Evolutionary conservation across 2,113 vertebrate genomes (phyloP).

Genomic region (Deroptyus accipitrinus): DNA sequence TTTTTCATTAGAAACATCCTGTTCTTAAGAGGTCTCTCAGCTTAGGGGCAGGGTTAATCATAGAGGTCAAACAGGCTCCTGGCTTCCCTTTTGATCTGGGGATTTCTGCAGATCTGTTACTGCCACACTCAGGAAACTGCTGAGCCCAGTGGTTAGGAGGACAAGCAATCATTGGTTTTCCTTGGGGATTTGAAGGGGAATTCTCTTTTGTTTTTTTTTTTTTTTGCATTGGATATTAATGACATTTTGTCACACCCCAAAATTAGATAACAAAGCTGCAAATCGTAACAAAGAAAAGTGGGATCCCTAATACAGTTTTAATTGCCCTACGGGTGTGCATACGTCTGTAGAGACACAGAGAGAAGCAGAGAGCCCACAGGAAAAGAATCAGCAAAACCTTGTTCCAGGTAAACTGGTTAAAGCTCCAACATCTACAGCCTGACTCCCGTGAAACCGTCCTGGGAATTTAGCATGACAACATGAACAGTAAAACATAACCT

Average conservation of each 20-base stretch:
- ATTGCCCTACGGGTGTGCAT: neutral
- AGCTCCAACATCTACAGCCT: neutral
- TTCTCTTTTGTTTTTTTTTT: neutral
- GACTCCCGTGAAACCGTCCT: neutral
- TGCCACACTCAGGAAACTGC: neutral
- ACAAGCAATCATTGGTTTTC: neutral
- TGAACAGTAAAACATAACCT: neutral
- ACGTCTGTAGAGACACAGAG: neutral
- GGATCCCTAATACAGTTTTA: too few relatives aligned
- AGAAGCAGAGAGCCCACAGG: neutral
- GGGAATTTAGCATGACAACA: neutral
- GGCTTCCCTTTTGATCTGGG: neutral
- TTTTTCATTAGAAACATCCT: neutral
- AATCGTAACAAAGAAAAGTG: neutral
- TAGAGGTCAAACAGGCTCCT: neutral
- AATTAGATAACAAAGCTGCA: neutral
- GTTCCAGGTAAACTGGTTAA: neutral
- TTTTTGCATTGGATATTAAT: neutral
- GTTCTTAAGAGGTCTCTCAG: neutral
- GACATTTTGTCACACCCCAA: neutral
- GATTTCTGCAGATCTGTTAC: neutral
- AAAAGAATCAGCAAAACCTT: neutral
- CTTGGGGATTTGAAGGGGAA: slow-evolving; percentile 29
- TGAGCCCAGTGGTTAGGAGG: neutral
- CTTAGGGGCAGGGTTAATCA: neutral